Conservation (phyloP, 2,888 invertebrate species). For the Sinopyrophorus schimmeli region DNA sequence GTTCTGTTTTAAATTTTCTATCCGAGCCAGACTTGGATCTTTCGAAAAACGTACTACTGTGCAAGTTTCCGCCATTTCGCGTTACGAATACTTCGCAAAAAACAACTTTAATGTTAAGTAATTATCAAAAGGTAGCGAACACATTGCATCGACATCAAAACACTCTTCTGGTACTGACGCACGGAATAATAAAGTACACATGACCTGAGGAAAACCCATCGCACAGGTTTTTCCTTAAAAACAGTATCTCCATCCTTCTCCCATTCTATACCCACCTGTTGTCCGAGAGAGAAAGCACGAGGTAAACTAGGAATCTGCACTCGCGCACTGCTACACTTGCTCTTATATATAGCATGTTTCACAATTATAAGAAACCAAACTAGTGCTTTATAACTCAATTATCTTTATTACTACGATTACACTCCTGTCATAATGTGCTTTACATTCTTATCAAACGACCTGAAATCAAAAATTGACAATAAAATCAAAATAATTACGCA, state of each 20-base stretch:
- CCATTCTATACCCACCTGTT: too few species aligned
- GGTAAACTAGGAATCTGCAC: too few species aligned
- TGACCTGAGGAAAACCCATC: slow-evolving; percentile 18
- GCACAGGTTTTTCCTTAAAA: too few species aligned
- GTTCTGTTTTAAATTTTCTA: slow-evolving; percentile 51
- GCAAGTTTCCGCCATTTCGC: slow-evolving; percentile 54
- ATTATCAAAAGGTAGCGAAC: background rate
- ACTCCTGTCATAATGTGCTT: slow-evolving; percentile 60
- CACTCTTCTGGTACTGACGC: slow-evolving; percentile 13
- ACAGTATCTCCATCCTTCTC: too few species aligned
- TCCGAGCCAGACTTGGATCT: slow-evolving; percentile 52
- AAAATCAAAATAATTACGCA: slow-evolving; percentile 2
- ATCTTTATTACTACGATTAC: slow-evolving; percentile 27
- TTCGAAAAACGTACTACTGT: slow-evolving; percentile 55
- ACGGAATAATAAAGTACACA: slow-evolving; percentile 21
- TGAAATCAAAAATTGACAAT: slow-evolving; percentile 48
- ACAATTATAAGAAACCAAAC: too few species aligned
- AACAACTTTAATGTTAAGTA: background rate
- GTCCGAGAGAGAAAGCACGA: too few species aligned
- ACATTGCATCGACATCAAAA: slow-evolving; percentile 4
- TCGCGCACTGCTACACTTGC: too few species aligned
- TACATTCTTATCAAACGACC: slow-evolving; percentile 69
- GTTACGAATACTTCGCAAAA: slow-evolving; percentile 17
- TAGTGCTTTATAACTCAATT: slow-evolving; percentile 3
- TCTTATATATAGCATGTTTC: too few species aligned